Conservation (phyloP, 2,113 vertebrate genomes). For the Lathamus discolor region DNA sequence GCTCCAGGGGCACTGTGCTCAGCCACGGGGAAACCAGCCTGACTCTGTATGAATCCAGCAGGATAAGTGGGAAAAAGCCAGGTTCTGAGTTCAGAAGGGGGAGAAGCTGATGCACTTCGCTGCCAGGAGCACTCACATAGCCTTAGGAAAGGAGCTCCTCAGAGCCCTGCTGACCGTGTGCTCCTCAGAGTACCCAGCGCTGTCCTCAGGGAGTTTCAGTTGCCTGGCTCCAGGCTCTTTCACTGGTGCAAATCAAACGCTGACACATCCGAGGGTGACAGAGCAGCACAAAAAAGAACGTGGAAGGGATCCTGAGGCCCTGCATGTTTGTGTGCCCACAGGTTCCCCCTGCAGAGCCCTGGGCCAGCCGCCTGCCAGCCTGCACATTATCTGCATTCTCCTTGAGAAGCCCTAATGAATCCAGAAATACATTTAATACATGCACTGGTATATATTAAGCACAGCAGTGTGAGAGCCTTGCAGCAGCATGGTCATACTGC, state of each 20-base stretch:
- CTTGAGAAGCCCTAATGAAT: not conserved
- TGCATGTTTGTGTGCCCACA: not conserved
- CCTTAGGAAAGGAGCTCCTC: not conserved
- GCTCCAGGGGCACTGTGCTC: not conserved
- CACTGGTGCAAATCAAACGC: not conserved
- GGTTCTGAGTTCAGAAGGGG: not conserved
- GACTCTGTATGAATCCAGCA: not conserved
- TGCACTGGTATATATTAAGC: not conserved
- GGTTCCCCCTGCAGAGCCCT: not conserved
- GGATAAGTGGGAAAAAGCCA: not conserved
- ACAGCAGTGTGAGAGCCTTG: not conserved
- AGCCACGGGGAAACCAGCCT: not conserved
- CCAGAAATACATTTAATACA: not conserved
- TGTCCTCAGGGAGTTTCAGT: not conserved
- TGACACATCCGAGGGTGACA: not conserved
- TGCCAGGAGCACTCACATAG: not conserved
- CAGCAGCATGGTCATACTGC: not conserved
- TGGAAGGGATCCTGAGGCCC: not conserved
- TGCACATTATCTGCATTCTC: not conserved
- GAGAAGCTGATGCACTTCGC: not conserved
- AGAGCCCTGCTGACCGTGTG: accelerated
- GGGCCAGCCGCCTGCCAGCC: not conserved
- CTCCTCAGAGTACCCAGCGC: not conserved
- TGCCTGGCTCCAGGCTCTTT: not conserved
- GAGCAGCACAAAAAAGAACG: not conserved